Evolutionary conservation across 2,113 vertebrate species (phyloP).

Genomic region (Struthio camelus): DNA sequence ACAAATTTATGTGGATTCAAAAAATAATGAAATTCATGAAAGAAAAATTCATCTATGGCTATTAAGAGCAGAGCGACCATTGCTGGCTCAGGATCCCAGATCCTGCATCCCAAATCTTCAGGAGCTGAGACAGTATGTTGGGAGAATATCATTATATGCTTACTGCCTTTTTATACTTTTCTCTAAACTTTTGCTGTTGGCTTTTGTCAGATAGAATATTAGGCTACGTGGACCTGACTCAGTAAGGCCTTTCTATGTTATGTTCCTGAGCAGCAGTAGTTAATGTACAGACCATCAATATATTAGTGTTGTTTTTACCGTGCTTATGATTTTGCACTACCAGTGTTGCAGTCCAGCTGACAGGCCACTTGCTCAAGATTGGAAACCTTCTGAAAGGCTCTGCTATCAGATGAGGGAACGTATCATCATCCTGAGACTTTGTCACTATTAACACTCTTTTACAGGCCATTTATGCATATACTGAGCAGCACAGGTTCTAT

Average conservation of each 20-base stretch:
- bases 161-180: neutral
- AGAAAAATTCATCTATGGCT: neutral
- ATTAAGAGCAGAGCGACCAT: neutral
- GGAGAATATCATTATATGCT: neutral
- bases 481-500: neutral
- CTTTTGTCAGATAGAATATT: neutral
- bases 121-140: neutral
- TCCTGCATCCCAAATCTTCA: neutral
- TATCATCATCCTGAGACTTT: neutral
- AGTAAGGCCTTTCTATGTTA: neutral
- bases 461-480: rapidly evolving
- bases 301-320: neutral
- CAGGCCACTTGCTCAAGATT: neutral
- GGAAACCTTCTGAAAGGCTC: neutral
- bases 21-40: neutral
- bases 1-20: neutral
- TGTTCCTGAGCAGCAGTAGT: neutral
- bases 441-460: neutral
- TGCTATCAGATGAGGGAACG: neutral
- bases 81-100: neutral
- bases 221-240: neutral
- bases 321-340: neutral
- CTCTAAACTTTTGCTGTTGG: neutral
- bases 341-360: neutral
- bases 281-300: neutral